These are phyloP conservation scores for Charaxes varanes DNA, from an alignment of 1,140 invertebrate genomes.

Conservation along the genomic window DNA sequence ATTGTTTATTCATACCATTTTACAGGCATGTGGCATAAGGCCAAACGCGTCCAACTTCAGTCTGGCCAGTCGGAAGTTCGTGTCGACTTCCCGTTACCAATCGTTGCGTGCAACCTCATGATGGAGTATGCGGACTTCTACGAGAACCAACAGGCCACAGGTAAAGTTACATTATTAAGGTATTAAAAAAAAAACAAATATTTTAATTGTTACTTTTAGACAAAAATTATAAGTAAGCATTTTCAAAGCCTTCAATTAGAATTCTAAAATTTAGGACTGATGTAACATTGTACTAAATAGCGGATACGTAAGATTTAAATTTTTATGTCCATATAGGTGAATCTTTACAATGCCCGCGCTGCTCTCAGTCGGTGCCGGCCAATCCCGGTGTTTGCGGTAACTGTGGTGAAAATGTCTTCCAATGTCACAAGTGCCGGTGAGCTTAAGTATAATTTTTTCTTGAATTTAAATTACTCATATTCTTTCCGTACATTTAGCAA, in stretches of 20 bases:
- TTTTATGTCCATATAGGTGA: slow-evolving; percentile 79
- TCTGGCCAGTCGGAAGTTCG: slow-evolving; percentile 95
- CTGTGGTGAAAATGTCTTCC: slow-evolving; percentile 99
- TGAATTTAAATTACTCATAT: too few relatives aligned
- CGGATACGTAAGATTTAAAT: not conserved
- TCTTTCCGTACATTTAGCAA: too few relatives aligned
- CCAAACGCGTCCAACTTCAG: slow-evolving; percentile 90
- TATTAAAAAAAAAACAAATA: too few relatives aligned
- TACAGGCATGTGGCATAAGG: slow-evolving; percentile 94
- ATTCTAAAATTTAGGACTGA: not conserved
- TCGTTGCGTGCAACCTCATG: slow-evolving; percentile 98
- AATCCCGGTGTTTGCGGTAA: slow-evolving; percentile 98
- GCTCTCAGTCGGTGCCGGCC: slow-evolving; percentile 95
- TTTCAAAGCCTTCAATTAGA: slow-evolving; percentile 1
- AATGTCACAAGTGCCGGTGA: slow-evolving; percentile 96
- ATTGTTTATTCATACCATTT: not conserved
- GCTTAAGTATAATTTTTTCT: too few relatives aligned
- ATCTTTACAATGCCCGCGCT: slow-evolving; percentile 96
- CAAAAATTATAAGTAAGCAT: too few relatives aligned
- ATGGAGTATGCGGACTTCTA: slow-evolving; percentile 99
- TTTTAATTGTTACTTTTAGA: too few relatives aligned
- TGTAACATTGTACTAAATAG: too few relatives aligned
- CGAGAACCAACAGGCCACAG: slow-evolving; percentile 86
- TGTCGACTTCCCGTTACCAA: slow-evolving; percentile 96
- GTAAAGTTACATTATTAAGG: slow-evolving; percentile 22